Evolutionary conservation across 1,140 invertebrate species (phyloP), one percentile per base, ranked within the genome.

Genomic region (Meloidogyne hapla): DNA sequence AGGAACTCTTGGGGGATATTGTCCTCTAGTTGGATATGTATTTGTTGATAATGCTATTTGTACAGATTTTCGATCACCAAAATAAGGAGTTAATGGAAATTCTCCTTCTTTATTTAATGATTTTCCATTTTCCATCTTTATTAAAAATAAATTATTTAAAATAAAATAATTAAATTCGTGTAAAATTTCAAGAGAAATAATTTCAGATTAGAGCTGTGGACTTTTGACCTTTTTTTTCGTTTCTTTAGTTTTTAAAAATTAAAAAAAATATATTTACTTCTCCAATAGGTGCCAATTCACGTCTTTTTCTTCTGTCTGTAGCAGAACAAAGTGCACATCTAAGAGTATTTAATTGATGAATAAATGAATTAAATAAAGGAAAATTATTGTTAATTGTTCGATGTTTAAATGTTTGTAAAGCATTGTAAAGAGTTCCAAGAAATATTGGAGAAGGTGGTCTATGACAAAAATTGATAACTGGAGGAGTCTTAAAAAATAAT

Each of bases 1-100:
- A 1, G 48, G 13, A 61, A 62, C 26, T 42, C 64, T 26, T 23
- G 77, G 63, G 12, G 75, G 63, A 62, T 79, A 79, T 40, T 75
- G 33, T 1, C 70, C 77, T 33, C 78, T 21, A 26, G 78, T 79
- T 23, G 67, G 79, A 21, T 80, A 74, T 8, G 78, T 15, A 23
- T 21, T 26, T 23, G 25, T 25, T 68, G 42, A 9, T 61, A 42
- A 21, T 42, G 68, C 15, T 69, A 73, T 48, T 75, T 68, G 73
- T 81, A 79, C 48, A 79, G 81, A 38, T 25, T 42, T n/a, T 40
- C 48, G 48, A 56, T 56, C 48, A 56, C 48, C 48, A 56, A 56
- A 56, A 56, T 67, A 13, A 48, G 45, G 21, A n/a, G 12, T 42
- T 81, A 6, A 23, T 8, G 21, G 23, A n/a, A 25, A 21, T 26